Evolutionary conservation across 2,888 invertebrate species (phyloP), one percentile per base, ranked within the genome.

Genomic region (Cyclophora punctaria): DNA sequence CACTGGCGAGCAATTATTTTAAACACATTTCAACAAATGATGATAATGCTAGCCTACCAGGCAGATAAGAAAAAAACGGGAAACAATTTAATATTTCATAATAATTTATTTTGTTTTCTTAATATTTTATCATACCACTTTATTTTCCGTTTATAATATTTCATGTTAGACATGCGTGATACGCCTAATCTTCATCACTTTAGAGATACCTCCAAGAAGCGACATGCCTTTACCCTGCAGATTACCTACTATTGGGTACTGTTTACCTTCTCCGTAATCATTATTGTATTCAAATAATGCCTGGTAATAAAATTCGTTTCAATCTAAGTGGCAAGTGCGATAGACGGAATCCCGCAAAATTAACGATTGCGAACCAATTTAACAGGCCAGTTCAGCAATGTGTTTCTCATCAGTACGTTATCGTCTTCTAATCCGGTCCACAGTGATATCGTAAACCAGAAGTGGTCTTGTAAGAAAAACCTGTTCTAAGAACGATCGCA

Each of bases 1-100:
- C 84, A 78, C 76, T 72, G 79, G 74, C 74, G 72, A 71, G 74
- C 85, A 87, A 88, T 88, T 88, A 88, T 86, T 87, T 86, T 88
- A 88, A 88, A 87, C 75, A 84, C 87, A 82, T 86, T 88, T 87
- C 86, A 85, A 87, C 87, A 86, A 87, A 84, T 83, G 83, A 84
- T 75, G 80, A 80, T 85, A 85, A 86, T 85, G 82, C 81, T 83
- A 80, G 86, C 67, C 73, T 68, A 67, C 69, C 70, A 64, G 64
- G 58, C 66, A 79, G 80, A 82, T 83, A 83, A 80, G 69, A 75
- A 69, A 62, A 78, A 78, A 73, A 77, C 71, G 73, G 66, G 69
- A 75, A 69, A 62, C 77, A 73, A 77, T 70, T 73, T 67, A 50
- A 35, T 48, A 34, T 50, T 49, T 49, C 48, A 67, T 63, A 55